phyloP scores from a whole-genome alignment of 2,888 invertebrate genomes.

The Scelioninae gen. 1 region DNA sequence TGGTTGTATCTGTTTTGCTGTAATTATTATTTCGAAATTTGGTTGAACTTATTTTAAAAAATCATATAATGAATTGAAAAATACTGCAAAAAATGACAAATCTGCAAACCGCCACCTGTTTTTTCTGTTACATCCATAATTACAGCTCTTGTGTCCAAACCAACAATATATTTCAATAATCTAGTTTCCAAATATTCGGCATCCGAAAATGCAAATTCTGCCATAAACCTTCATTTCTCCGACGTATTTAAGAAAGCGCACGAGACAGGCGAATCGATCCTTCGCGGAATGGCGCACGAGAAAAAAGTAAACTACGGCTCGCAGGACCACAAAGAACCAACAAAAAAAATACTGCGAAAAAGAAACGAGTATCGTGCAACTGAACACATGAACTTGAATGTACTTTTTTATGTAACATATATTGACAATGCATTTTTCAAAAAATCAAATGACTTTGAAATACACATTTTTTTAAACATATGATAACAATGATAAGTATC shows the following conservation, averaged over 20 bases:
- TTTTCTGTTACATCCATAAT: constrained; percentile 11
- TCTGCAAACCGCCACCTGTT: no score
- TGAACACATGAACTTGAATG: no score
- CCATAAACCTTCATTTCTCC: constrained; percentile 61
- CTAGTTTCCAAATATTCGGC: constrained; percentile 60
- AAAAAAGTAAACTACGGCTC: constrained; percentile 58
- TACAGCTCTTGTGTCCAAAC: constrained; percentile 23
- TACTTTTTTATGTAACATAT: no score
- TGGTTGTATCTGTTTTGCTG: no score
- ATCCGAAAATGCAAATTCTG: constrained; percentile 60
- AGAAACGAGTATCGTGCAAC: constrained; percentile 29
- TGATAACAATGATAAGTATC: no score
- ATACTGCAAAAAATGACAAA: no score
- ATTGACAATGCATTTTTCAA: no score
- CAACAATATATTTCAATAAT: constrained; percentile 66
- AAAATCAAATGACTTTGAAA: no score
- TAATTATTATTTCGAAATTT: no score
- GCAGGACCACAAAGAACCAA: constrained; percentile 47
- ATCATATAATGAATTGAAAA: no score
- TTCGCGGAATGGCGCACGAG: constrained; percentile 57
- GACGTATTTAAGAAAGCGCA: constrained; percentile 61
- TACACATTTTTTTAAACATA: no score
- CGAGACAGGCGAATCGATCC: constrained; percentile 68
- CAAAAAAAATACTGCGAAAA: constrained; percentile 38
- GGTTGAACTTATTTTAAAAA: no score